Evolutionary conservation across 2,113 vertebrate genomes (phyloP), one percentile per base, ranked within the genome.

Genomic region (Mixornis gularis): DNA sequence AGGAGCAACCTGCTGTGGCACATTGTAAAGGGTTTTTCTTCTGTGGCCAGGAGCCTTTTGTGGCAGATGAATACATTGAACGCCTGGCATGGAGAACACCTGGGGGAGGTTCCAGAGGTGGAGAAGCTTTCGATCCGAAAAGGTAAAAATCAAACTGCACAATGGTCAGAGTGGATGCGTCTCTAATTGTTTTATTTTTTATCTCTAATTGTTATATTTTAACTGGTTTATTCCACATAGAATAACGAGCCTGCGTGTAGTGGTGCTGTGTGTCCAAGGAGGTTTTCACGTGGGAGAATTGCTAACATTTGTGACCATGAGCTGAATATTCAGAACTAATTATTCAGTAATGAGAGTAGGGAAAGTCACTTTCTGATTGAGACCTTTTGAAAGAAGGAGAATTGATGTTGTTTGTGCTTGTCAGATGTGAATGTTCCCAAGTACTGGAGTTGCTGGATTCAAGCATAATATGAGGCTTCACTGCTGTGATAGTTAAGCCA

Each of bases 21-120:
- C 58, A 17, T 85, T 93, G 46, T 96, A 80, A 97, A 70, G 66
- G 80, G 38, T 60, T 88, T 93, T 94, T 97, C 24, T 97, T 97
- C 91, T 96, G 59, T 96, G 92, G 38, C 78, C 93, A 99, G 99
- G 99, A 99, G 94, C 99, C 99, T 66, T 99, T 99, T 97, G 99
- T 99, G 97, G 99, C 99, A 60, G 99, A 99, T 98, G 99, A 99
- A 94, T 99, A 99, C 96, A 99, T 99, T 88, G 99, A 99, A 90
- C 98, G 99, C 77, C 97, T 99, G 95, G 99, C 99, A 30, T 99
- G 99, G 99, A 98, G 99, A 97, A 99, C 98, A 82, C 99, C 99
- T 25, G 99, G 99, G 94, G 99, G 99, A 96, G 99, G 99, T 76
- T 99, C 99, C 89, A 99, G 99, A 98, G 99, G 99, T 96, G 99